A percentile compares a stretch with the other conserved stretches of the same genome.
phyloP scores from a whole-genome alignment of 2,797 vertebrate genomes.

The Delichon dasypus region DNA sequence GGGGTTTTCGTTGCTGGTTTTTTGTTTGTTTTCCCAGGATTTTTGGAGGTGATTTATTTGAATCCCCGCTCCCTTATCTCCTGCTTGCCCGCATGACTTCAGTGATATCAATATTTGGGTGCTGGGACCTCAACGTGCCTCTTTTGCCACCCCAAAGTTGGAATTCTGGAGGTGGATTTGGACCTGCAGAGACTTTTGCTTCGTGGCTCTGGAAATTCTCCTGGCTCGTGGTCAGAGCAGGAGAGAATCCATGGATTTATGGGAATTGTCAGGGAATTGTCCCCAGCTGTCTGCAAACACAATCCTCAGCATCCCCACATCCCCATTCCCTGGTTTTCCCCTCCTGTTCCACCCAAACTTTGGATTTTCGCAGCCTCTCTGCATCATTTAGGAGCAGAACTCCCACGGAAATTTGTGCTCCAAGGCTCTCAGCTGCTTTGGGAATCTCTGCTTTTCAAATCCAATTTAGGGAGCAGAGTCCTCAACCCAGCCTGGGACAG shows the following conservation, averaged over 20 bases:
- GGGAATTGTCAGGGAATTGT: neutral
- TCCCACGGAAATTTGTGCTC: neutral
- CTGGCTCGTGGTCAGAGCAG: neutral
- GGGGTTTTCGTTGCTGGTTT: too few relatives aligned
- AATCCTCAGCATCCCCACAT: neutral
- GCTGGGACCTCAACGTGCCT: neutral
- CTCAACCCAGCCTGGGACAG: neutral
- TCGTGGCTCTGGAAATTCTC: fast-evolving
- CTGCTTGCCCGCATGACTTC: neutral
- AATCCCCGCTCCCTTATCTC: neutral
- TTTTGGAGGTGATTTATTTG: neutral
- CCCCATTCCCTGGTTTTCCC: neutral
- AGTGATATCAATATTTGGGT: neutral
- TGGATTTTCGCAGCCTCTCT: neutral
- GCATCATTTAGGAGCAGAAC: neutral
- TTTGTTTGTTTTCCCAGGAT: neutral
- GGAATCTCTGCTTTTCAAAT: neutral
- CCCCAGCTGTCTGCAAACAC: neutral
- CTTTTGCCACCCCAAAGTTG: neutral
- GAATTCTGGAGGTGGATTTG: neutral
- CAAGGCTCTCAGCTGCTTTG: neutral
- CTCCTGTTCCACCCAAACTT: neutral
- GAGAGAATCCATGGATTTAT: neutral
- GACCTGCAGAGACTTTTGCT: fast-evolving
- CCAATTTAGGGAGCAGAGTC: neutral